Conservation (phyloP, 2,797 vertebrate species). For the Chrysocyon brachyurus region DNA sequence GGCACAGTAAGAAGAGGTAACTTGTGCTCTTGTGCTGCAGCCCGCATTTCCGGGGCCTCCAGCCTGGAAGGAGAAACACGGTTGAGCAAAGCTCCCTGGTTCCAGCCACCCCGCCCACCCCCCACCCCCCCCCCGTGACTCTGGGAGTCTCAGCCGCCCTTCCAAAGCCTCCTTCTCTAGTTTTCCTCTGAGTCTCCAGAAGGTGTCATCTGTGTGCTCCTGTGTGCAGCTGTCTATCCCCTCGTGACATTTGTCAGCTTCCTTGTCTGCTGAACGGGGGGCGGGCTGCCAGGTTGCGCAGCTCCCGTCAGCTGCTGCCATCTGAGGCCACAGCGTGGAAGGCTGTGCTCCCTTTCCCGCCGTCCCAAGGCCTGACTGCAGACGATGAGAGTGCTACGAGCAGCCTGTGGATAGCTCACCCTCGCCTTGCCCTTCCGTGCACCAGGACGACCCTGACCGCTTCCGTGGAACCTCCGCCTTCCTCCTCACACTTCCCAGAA, state of each 20-base stretch:
- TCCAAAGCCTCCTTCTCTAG: neutral
- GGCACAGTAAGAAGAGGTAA: neutral
- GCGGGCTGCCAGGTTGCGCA: neutral
- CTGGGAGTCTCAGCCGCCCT: neutral
- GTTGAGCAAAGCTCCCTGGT: neutral
- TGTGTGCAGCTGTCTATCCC: neutral
- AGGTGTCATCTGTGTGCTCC: rapidly evolving
- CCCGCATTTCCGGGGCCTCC: too few relatives aligned
- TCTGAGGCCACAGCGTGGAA: rapidly evolving
- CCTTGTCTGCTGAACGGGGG: neutral
- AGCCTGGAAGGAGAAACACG: neutral
- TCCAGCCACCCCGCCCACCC: neutral
- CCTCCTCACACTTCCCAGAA: neutral
- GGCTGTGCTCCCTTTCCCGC: neutral
- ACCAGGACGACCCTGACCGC: neutral
- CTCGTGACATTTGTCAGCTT: rapidly evolving
- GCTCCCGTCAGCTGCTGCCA: neutral
- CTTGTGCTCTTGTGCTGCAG: neutral
- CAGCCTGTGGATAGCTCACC: neutral
- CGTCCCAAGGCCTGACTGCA: rapidly evolving
- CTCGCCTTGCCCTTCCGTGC: neutral
- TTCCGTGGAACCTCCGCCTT: neutral
- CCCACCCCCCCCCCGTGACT: too few relatives aligned
- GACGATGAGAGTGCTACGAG: neutral
- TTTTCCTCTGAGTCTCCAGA: neutral